Percentiles rank a stretch among this genome's conserved stretches.
phyloP scores from a whole-genome alignment of 1,140 invertebrate species.

The Papilio helenus region DNA sequence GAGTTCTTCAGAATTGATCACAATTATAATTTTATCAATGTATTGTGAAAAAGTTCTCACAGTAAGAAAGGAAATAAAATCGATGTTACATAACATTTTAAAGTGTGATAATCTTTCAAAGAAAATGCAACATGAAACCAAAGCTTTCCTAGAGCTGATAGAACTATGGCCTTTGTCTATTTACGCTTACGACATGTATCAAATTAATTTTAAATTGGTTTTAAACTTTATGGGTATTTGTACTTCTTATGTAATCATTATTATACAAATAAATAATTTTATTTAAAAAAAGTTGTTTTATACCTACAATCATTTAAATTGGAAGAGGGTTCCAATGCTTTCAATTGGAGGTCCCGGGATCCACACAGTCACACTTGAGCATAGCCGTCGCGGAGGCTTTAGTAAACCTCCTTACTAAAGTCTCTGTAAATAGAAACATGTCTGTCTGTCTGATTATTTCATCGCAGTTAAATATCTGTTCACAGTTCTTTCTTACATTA shows the following conservation, averaged over 20 bases:
- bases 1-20: slow-evolving; percentile 54
- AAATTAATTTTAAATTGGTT: slow-evolving; percentile 62
- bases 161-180: slow-evolving; percentile 60
- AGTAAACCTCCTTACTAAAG: no score
- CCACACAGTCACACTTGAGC: no score
- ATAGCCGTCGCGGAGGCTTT: no score
- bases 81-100: slow-evolving; percentile 49
- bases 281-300: no score
- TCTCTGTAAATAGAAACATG: no score
- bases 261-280: slow-evolving; percentile 64
- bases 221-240: slow-evolving; percentile 64
- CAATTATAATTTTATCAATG: slow-evolving; percentile 55
- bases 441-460: no score
- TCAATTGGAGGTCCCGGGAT: no score
- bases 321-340: no score
- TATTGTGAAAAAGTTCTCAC: slow-evolving; percentile 56
- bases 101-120: slow-evolving; percentile 57
- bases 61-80: slow-evolving; percentile 40
- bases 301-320: no score
- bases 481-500: no score
- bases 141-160: slow-evolving; percentile 65
- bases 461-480: no score
- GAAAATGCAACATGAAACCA: slow-evolving; percentile 60
- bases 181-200: slow-evolving; percentile 62
- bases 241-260: slow-evolving; percentile 66